Evolutionary conservation across 2,113 vertebrate genomes (phyloP).

Genomic region (Nannobrachium achirus): DNA sequence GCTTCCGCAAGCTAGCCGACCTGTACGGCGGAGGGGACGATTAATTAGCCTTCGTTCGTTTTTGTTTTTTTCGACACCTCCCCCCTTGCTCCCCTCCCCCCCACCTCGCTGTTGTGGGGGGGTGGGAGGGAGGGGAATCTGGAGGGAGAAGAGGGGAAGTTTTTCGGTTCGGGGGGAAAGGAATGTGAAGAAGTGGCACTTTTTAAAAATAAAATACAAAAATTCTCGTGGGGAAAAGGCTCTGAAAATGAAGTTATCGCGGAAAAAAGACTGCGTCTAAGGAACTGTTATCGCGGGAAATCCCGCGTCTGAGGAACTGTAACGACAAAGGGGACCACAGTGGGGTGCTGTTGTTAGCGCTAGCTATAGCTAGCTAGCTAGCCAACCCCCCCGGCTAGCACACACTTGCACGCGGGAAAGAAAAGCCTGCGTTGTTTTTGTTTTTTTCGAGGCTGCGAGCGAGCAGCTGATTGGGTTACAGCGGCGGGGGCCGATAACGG

Average conservation of each 20-base stretch:
- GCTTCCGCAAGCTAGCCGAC: constrained; percentile 97
- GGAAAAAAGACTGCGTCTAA: too few species aligned
- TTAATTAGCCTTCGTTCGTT: constrained; percentile 66
- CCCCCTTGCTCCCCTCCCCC: not conserved
- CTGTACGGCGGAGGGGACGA: constrained; percentile 96
- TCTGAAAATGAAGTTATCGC: too few species aligned
- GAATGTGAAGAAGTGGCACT: constrained; percentile 65
- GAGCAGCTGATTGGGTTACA: constrained; percentile 20
- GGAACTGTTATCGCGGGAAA: constrained; percentile 77
- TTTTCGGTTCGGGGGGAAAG: not conserved
- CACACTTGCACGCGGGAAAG: not conserved
- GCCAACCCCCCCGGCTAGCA: not conserved
- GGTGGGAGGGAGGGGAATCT: not conserved
- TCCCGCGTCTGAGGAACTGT: constrained; percentile 53
- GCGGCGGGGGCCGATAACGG: constrained; percentile 61
- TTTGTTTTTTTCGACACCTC: too few species aligned
- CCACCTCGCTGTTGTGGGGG: constrained; percentile 2
- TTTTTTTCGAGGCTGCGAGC: too few species aligned
- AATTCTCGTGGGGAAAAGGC: too few species aligned
- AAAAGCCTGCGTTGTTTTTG: too few species aligned
- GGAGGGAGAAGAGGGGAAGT: constrained; percentile 1
- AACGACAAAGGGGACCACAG: constrained; percentile 41
- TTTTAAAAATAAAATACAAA: constrained; percentile 45
- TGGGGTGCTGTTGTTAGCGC: constrained; percentile 10
- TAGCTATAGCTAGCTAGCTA: not conserved